phyloP scores from a whole-genome alignment of 2,888 invertebrate genomes.

The Falcaria lacertinaria region DNA sequence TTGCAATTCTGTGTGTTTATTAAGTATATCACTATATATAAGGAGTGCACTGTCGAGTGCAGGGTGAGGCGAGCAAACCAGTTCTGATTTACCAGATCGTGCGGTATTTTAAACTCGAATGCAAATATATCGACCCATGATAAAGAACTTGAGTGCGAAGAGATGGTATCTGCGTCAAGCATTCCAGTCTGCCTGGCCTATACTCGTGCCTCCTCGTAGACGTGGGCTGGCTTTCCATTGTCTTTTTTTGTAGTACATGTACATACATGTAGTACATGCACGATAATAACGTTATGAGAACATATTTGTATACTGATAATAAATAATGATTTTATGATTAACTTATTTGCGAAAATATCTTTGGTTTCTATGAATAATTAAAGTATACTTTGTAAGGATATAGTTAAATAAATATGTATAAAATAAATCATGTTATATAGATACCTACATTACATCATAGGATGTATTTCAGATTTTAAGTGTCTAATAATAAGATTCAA shows the following conservation, averaged over 20 bases:
- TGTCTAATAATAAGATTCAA: too few relatives aligned
- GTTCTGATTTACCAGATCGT: constrained; percentile 75
- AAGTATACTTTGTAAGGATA: too few relatives aligned
- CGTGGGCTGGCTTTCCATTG: background rate
- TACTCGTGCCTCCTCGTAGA: background rate
- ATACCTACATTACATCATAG: too few relatives aligned
- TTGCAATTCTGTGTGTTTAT: constrained; percentile 44
- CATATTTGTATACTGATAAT: too few relatives aligned
- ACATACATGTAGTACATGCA: too few relatives aligned
- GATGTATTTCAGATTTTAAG: too few relatives aligned
- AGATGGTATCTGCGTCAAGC: constrained; percentile 16
- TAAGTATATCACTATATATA: constrained; percentile 32
- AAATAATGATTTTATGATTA: too few relatives aligned
- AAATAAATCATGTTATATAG: too few relatives aligned
- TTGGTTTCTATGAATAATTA: too few relatives aligned
- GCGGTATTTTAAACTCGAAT: constrained; percentile 70
- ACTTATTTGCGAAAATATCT: too few relatives aligned
- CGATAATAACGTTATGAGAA: too few relatives aligned
- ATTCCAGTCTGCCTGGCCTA: constrained; percentile 1
- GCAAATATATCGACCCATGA: constrained; percentile 66
- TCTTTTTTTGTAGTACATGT: background rate
- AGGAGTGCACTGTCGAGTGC: constrained; percentile 29
- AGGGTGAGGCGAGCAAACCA: constrained; percentile 60
- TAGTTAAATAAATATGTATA: too few relatives aligned
- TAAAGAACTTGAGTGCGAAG: constrained; percentile 61